Evolutionary conservation across 2,888 invertebrate species (phyloP).

Genomic region (Amphipoea lucens): DNA sequence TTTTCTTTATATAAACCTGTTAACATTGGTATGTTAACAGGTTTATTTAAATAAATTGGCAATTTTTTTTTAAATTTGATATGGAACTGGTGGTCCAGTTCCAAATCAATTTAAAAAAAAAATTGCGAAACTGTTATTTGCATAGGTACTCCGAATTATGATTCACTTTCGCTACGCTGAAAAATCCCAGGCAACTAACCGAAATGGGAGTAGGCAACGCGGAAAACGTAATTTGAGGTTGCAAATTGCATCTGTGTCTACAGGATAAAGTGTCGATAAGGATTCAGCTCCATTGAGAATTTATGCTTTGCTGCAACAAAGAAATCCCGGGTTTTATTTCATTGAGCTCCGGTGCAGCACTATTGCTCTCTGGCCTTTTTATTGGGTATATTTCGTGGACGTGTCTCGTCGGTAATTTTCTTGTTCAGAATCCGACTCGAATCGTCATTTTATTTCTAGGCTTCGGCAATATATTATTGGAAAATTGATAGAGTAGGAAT

Average conservation of each 20-base stretch:
- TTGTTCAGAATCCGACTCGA: slow-evolving; percentile 1
- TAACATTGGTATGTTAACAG: too few relatives aligned
- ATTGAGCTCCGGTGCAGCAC: slow-evolving; percentile 48
- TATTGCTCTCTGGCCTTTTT: slow-evolving; percentile 47
- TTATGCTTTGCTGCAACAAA: slow-evolving; percentile 68
- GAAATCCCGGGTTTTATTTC: slow-evolving; percentile 60
- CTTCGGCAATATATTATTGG: neutral
- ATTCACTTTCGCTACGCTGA: slow-evolving; percentile 36
- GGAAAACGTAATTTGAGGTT: slow-evolving; percentile 75
- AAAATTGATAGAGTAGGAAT: neutral
- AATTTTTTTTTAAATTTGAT: too few relatives aligned
- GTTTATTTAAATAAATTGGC: too few relatives aligned
- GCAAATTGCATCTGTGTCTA: slow-evolving; percentile 76
- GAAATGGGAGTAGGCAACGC: slow-evolving; percentile 69
- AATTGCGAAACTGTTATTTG: slow-evolving; percentile 4
- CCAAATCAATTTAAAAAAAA: too few relatives aligned
- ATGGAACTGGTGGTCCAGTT: too few relatives aligned
- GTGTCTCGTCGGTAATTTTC: slow-evolving; percentile 24
- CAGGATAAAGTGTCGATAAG: slow-evolving; percentile 73
- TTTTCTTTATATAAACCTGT: too few relatives aligned
- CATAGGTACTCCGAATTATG: slow-evolving; percentile 7
- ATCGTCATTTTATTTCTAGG: slow-evolving; percentile 9
- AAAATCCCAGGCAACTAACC: slow-evolving; percentile 66
- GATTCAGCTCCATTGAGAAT: slow-evolving; percentile 66
- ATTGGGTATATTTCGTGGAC: slow-evolving; percentile 38